These are phyloP conservation scores for Lymantria monacha DNA, from an alignment of 2,888 invertebrate species.

Conservation along the genomic window DNA sequence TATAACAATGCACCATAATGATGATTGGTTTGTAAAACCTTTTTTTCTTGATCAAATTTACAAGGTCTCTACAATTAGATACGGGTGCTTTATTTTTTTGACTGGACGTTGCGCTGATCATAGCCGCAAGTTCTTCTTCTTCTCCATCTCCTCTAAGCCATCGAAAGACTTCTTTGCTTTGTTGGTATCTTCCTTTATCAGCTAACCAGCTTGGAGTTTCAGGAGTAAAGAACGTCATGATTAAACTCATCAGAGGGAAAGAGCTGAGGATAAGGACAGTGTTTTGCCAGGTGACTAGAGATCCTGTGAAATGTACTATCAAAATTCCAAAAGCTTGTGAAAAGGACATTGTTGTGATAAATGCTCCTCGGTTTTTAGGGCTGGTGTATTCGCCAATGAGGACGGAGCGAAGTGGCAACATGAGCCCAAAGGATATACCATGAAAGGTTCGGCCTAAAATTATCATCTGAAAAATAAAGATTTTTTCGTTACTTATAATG, in stretches of 20 bases:
- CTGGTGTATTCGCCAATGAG: conserved; percentile 82
- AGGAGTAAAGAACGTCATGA: conserved; percentile 63
- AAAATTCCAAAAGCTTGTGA: conserved; percentile 83
- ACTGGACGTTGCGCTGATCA: conserved; percentile 50
- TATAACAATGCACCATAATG: conserved; percentile 80
- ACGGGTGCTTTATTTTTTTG: conserved; percentile 20
- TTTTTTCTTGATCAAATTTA: conserved; percentile 44
- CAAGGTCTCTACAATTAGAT: conserved; percentile 17
- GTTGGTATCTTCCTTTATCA: conserved; percentile 71
- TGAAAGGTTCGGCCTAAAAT: conserved; percentile 53
- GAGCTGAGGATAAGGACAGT: conserved; percentile 73
- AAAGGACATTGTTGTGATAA: conserved; percentile 81
- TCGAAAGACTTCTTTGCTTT: conserved; percentile 78
- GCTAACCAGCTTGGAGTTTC: conserved; percentile 86
- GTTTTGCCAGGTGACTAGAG: conserved; percentile 78
- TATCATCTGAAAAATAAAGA: conserved; percentile 30
- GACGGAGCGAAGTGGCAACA: conserved; percentile 68
- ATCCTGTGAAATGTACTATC: conserved; percentile 83
- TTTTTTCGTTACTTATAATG: not conserved
- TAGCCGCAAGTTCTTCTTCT: conserved; percentile 59
- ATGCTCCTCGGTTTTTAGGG: conserved; percentile 82
- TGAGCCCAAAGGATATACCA: conserved; percentile 77
- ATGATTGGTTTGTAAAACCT: conserved; percentile 81
- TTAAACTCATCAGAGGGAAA: conserved; percentile 68
- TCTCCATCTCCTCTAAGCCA: conserved; percentile 80